Conservation (phyloP, 2,113 vertebrate species). For the Grallaria varia region DNA sequence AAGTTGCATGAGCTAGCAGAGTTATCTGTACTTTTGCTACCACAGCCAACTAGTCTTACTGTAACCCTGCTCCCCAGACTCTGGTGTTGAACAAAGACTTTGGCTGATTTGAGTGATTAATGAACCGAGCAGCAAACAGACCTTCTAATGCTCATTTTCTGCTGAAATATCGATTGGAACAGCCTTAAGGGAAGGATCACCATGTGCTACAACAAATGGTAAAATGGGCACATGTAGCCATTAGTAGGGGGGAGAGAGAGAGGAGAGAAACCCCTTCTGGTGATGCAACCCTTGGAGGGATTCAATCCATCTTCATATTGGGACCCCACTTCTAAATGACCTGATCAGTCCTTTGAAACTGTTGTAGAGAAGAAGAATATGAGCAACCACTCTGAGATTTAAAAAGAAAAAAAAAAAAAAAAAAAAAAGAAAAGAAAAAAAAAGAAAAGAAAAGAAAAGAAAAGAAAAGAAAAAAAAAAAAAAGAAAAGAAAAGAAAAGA, state of each 20-base stretch:
- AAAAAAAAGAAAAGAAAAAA: too few relatives aligned
- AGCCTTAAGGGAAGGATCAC: not conserved
- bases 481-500: too few relatives aligned
- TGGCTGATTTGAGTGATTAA: not conserved
- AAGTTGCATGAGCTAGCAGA: not conserved
- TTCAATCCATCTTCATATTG: not conserved
- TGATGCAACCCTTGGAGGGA: not conserved
- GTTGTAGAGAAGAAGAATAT: not conserved
- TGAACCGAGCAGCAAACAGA: not conserved
- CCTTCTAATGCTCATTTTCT: fast-evolving
- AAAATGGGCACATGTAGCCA: fast-evolving
- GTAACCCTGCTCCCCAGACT: not conserved
- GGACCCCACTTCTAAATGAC: not conserved
- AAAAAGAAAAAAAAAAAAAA: too few relatives aligned
- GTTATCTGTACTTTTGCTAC: not conserved
- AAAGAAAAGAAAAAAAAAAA: too few relatives aligned
- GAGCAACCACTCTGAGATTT: not conserved
- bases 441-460: too few relatives aligned
- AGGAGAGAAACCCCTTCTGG: not conserved
- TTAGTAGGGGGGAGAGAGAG: not conserved
- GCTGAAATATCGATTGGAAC: too few relatives aligned
- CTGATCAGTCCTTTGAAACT: not conserved
- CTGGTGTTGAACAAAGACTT: not conserved
- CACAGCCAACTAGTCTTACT: not conserved
- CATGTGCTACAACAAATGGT: fast-evolving